Percentiles rank a stretch among this genome's conserved stretches.
Evolutionary conservation across 2,888 invertebrate genomes (phyloP).

Genomic region (Heliothis peltigera): DNA sequence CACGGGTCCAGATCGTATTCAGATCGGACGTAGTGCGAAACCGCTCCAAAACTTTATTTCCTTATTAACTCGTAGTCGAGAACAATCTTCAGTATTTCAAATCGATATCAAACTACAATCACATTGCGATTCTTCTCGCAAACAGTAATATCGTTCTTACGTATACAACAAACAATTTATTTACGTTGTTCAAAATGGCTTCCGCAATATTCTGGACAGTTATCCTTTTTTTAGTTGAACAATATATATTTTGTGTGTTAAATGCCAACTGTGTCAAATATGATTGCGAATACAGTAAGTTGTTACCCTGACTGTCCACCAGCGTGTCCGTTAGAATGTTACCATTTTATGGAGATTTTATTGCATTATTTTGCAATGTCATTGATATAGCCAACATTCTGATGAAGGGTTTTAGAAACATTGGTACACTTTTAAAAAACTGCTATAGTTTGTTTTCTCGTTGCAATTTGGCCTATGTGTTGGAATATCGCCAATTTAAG

Average conservation of each 20-base stretch:
- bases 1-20: no score
- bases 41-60: no score
- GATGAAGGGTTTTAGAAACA: slow-evolving; percentile 20
- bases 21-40: no score
- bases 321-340: slow-evolving; percentile 64
- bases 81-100: slow-evolving; percentile 14
- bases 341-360: slow-evolving; percentile 64
- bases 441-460: slow-evolving; percentile 22
- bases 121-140: slow-evolving; percentile 41
- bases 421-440: slow-evolving; percentile 17
- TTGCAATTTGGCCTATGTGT: slow-evolving; percentile 42
- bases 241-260: slow-evolving; percentile 65
- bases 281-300: slow-evolving; percentile 71
- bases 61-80: background rate
- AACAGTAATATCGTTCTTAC: slow-evolving; percentile 57
- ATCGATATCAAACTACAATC: slow-evolving; percentile 32
- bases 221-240: slow-evolving; percentile 69
- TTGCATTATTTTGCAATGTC: slow-evolving; percentile 68
- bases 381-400: slow-evolving; percentile 64
- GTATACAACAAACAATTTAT: slow-evolving; percentile 63
- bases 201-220: slow-evolving; percentile 68
- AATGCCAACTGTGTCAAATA: slow-evolving; percentile 76
- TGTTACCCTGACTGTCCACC: slow-evolving; percentile 66
- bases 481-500: slow-evolving; percentile 54
- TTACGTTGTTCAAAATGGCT: slow-evolving; percentile 68